These are phyloP conservation scores for Dasypogon diadema DNA, from an alignment of 2,888 invertebrate genomes.

Conservation along the genomic window DNA sequence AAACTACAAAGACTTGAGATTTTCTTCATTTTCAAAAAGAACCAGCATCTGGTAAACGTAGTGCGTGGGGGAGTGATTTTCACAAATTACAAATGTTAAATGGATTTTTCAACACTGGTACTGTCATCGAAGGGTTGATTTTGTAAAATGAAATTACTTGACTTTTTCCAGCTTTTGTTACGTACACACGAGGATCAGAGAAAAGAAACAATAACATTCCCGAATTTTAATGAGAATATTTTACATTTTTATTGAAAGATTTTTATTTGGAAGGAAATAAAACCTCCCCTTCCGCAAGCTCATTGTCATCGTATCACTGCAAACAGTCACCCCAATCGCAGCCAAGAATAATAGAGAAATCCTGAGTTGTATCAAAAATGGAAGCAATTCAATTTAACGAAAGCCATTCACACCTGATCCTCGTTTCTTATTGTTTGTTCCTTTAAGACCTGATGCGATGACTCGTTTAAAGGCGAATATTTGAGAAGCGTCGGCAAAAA, in stretches of 20 bases:
- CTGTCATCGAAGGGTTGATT: too few species aligned
- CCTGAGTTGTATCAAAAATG: constrained; percentile 52
- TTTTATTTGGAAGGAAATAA: not conserved
- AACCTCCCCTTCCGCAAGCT: not conserved
- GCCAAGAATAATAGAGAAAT: constrained; percentile 45
- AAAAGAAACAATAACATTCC: not conserved
- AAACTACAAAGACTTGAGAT: too few species aligned
- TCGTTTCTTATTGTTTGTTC: constrained; percentile 51
- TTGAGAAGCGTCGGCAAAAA: constrained; percentile 5
- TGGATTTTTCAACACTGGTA: too few species aligned
- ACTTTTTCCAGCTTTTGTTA: too few species aligned
- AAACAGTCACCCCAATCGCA: constrained; percentile 16
- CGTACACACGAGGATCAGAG: too few species aligned
- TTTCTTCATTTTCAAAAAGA: too few species aligned
- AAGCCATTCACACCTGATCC: constrained; percentile 59
- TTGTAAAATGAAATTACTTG: too few species aligned
- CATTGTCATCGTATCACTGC: not conserved
- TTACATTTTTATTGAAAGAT: not conserved
- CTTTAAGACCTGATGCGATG: constrained; percentile 29
- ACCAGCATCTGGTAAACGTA: too few species aligned
- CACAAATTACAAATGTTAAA: too few species aligned
- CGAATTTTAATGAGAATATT: not conserved
- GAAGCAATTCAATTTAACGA: constrained; percentile 59
- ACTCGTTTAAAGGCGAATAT: constrained; percentile 28
- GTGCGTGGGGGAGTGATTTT: too few species aligned